Conservation (phyloP, 2,888 invertebrate species). For the Saturnia japonica region DNA sequence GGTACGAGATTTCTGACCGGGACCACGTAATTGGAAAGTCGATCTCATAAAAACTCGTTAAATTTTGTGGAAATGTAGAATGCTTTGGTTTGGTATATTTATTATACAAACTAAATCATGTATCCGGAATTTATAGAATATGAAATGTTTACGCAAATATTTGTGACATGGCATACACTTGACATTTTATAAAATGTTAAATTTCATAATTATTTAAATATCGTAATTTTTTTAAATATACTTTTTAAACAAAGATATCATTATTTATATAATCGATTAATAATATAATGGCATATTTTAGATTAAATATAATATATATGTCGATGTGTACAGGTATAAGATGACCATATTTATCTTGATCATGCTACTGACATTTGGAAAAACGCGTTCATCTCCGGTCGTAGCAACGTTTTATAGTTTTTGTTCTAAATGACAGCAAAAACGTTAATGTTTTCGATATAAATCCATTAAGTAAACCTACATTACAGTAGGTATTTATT, state of each 20-base stretch:
- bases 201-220: not conserved
- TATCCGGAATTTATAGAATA: not conserved
- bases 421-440: constrained; percentile 1
- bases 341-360: constrained; percentile 44
- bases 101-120: not conserved
- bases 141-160: not conserved
- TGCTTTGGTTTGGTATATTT: constrained; percentile 36
- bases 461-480: not conserved
- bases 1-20: constrained; percentile 47
- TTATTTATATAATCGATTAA: too few species aligned
- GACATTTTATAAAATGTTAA: not conserved
- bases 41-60: constrained; percentile 51
- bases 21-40: constrained; percentile 58
- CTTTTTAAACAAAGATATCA: too few species aligned
- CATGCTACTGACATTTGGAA: constrained; percentile 35
- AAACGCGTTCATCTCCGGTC: constrained; percentile 13
- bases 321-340: too few species aligned
- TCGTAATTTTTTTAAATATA: not conserved
- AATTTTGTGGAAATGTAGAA: constrained; percentile 42
- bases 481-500: not conserved
- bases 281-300: too few species aligned
- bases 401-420: not conserved
- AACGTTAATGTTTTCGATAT: not conserved
- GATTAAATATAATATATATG: not conserved
- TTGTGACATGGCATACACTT: not conserved